Evolutionary conservation across 2,888 invertebrate species (phyloP), one percentile per base, ranked within the genome.

Genomic region (Phania funesta): DNA sequence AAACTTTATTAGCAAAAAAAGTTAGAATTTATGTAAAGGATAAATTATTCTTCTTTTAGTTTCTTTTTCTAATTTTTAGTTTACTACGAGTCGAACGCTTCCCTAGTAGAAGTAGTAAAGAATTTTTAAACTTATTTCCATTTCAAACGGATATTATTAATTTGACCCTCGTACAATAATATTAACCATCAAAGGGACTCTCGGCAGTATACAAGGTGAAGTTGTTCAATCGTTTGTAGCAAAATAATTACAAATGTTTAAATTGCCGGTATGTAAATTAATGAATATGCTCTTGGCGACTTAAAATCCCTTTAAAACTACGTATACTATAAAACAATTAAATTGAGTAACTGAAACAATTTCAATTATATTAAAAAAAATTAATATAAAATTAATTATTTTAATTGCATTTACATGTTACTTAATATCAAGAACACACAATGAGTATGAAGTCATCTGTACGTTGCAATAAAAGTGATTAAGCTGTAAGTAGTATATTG

Each of bases 231-330:
- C 62, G 67, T 56, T 77, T 81, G 73, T 68, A 77, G 73, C 68
- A 35, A 64, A 77, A 81, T 77, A 81, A 73, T 81, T 77, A 68
- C 46, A 73, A 56, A 73, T 46, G 18, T 22, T 73, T 68, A 54
- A 71, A 67, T 35, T 44, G 18, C 18, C 50, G 35, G 41, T n/a
- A 58, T 54, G 29, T 7, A 71, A 67, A 46, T 76, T 58, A 76
- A 81, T 81, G 60, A 54, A 60, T 71, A 68, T n/a, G 32, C 52
- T 35, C 44, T 79, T 67, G 44, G 60, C 67, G 44, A 62, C 62
- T 54, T 41, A 35, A 65, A n/a, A 32, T 44, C 35, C 16, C 16
- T 64, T 64, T 32, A 54, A 52, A 54, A 32, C 16, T 35, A n/a
- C n/a, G n/a, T n/a, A 6, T 62, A 22, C 3, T n/a, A 56, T 48